Evolutionary conservation across 2,113 vertebrate species (phyloP).

Genomic region (Oophaga pumilio): DNA sequence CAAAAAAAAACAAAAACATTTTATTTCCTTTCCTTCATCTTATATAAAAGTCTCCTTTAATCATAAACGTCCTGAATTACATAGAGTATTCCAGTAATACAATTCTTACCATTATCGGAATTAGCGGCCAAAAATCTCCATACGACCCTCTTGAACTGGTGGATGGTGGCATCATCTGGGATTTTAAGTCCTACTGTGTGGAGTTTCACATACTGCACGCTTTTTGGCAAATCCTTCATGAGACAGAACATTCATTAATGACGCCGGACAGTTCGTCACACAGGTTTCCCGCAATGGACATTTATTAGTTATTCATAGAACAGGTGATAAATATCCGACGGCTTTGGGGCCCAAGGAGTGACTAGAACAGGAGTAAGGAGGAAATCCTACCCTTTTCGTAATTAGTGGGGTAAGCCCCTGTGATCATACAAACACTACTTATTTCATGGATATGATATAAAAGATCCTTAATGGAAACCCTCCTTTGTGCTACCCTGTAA

Average conservation of each 20-base stretch:
- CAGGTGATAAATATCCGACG: too few relatives aligned
- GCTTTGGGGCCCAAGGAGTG: too few relatives aligned
- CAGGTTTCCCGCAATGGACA: too few relatives aligned
- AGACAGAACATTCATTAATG: not conserved
- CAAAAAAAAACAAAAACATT: constrained; percentile 53
- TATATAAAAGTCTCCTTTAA: not conserved
- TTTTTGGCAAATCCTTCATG: constrained; percentile 73
- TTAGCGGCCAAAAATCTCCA: constrained; percentile 75
- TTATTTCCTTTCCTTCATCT: too few relatives aligned
- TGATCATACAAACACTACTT: too few relatives aligned
- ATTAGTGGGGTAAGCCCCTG: too few relatives aligned
- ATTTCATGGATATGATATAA: too few relatives aligned
- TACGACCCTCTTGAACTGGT: constrained; percentile 75
- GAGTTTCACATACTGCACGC: constrained; percentile 72
- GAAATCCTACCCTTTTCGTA: too few relatives aligned
- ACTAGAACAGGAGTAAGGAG: too few relatives aligned
- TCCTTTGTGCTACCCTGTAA: too few relatives aligned
- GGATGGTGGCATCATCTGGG: constrained; percentile 73
- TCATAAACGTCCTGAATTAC: not conserved
- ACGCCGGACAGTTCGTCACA: not conserved
- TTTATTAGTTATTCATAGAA: too few relatives aligned
- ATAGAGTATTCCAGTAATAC: not conserved
- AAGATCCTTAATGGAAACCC: too few relatives aligned
- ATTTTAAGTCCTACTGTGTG: constrained; percentile 74
- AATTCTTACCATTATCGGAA: constrained; percentile 69